A percentile compares a stretch with the other conserved stretches of the same genome.
Conservation (phyloP, 2,888 invertebrate genomes). For the Xestia ashworthii region DNA sequence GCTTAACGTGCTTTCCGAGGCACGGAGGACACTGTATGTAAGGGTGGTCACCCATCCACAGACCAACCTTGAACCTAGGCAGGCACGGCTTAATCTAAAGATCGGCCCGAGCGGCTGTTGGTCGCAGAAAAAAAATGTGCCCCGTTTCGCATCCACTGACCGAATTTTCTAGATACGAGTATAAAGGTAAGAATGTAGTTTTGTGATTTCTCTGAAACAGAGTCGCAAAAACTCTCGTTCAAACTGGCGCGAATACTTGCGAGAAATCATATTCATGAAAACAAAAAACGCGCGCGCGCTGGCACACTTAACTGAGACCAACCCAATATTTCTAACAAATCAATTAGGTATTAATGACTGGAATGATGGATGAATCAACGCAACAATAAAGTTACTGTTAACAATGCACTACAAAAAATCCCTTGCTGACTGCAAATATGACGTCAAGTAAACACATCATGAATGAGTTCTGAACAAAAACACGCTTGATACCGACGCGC, state of each 20-base stretch:
- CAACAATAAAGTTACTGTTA: conserved; percentile 3
- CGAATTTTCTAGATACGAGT: not conserved
- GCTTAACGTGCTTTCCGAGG: too few species aligned
- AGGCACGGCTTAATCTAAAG: too few species aligned
- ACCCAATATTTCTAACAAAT: not conserved
- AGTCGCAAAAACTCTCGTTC: not conserved
- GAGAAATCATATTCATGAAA: not conserved
- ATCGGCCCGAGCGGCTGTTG: too few species aligned
- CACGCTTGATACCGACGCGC: conserved; percentile 29
- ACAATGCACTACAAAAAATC: conserved; percentile 3
- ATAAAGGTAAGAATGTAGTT: not conserved
- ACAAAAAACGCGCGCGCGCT: not conserved
- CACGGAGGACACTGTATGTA: too few species aligned
- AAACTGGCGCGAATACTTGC: not conserved
- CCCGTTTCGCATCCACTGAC: too few species aligned
- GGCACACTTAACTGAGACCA: not conserved
- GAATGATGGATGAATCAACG: too few species aligned
- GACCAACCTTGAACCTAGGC: too few species aligned
- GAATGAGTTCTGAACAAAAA: conserved; percentile 42
- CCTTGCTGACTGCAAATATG: conserved; percentile 2
- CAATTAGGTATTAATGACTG: conserved; percentile 3
- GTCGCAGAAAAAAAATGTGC: too few species aligned
- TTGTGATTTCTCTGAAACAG: not conserved
- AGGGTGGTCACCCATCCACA: too few species aligned
- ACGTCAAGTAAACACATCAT: conserved; percentile 24